Percentiles rank a stretch among this genome's conserved stretches.
Conservation (phyloP, 2,113 vertebrate genomes). For the Podilymbus podiceps region DNA sequence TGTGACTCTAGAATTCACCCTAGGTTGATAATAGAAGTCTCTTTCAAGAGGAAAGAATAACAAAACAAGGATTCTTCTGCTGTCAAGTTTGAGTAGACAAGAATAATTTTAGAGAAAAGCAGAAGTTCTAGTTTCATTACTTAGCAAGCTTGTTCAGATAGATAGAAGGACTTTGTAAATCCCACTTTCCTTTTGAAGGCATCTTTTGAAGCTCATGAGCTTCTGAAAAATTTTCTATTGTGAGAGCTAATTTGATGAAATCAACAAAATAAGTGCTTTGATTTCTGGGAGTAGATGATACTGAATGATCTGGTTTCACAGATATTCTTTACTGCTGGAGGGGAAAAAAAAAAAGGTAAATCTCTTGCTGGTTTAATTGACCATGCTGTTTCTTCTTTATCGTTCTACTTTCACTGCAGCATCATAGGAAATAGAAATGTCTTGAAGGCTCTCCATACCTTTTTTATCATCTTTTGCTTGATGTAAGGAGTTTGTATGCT, state of each 20-base stretch:
- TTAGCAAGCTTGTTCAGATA: background rate
- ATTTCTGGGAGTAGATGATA: background rate
- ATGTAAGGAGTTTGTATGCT: background rate
- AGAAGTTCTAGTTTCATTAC: background rate
- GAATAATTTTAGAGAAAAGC: background rate
- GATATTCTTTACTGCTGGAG: background rate
- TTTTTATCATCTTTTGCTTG: background rate
- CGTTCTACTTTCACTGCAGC: background rate
- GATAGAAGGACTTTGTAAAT: background rate
- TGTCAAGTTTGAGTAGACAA: background rate
- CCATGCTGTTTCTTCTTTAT: background rate
- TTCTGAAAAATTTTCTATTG: background rate
- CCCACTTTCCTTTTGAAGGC: background rate
- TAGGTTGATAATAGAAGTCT: background rate
- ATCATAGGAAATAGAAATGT: background rate
- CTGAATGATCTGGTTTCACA: background rate
- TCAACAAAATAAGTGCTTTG: background rate
- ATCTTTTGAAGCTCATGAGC: background rate
- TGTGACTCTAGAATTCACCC: background rate
- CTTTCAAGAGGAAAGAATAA: background rate
- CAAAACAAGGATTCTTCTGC: background rate
- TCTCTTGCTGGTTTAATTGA: background rate
- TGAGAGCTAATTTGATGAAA: background rate
- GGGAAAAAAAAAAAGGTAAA: background rate
- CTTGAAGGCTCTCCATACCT: background rate